Conservation (phyloP, 2,888 invertebrate genomes). For the Pyrrhia umbra region DNA sequence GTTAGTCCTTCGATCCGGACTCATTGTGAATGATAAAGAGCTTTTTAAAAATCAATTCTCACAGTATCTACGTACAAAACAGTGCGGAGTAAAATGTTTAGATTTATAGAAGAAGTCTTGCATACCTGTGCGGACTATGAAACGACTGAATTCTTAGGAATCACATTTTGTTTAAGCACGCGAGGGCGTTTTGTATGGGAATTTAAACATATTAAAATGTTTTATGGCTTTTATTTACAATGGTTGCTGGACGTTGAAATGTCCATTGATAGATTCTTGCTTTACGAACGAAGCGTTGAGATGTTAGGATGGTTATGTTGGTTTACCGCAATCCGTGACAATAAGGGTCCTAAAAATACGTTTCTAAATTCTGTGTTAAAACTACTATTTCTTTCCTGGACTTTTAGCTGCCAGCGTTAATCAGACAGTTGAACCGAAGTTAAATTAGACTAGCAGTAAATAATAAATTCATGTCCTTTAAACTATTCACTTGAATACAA, state of each 20-base stretch:
- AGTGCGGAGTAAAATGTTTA: conserved; percentile 36
- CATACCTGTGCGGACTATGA: conserved; percentile 34
- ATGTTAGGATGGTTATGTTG: not conserved
- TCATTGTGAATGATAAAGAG: conserved; percentile 58
- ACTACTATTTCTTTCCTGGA: too few relatives aligned
- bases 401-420: too few relatives aligned
- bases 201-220: conserved; percentile 43
- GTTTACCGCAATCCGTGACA: not conserved
- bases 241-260: conserved; percentile 41
- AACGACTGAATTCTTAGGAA: conserved; percentile 45
- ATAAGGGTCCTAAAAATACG: too few relatives aligned
- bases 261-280: conserved; percentile 51
- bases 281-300: conserved; percentile 12
- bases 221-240: conserved; percentile 41
- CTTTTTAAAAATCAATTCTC: conserved; percentile 63
- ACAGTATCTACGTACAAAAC: conserved; percentile 40
- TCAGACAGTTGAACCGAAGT: too few relatives aligned
- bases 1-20: conserved; percentile 40
- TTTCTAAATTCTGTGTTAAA: too few relatives aligned
- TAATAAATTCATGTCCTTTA: too few relatives aligned
- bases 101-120: conserved; percentile 40
- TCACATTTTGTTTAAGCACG: conserved; percentile 25
- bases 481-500: too few relatives aligned
- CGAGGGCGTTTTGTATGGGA: conserved; percentile 31
- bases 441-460: too few relatives aligned